These are phyloP conservation scores for Prolemur simus DNA, from an alignment of 2,113 vertebrate genomes.

Conservation along the genomic window DNA sequence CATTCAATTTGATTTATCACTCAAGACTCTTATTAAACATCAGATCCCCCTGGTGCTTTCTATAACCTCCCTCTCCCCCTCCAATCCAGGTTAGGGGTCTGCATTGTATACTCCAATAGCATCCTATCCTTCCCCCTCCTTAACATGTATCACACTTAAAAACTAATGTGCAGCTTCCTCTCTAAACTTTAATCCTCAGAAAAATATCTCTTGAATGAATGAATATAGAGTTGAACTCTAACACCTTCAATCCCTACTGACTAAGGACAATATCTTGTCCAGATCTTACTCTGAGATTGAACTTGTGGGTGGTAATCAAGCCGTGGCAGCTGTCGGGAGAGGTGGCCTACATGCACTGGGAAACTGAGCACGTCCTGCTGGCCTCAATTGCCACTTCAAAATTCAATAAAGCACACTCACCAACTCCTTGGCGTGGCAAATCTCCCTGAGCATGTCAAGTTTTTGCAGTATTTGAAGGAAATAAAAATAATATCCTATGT, in stretches of 20 bases:
- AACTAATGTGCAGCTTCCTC: neutral
- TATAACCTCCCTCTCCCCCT: neutral
- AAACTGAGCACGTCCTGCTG: neutral
- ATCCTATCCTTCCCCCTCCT: neutral
- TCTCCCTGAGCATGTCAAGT: neutral
- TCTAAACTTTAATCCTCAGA: neutral
- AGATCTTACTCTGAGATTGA: slow-evolving; percentile 1
- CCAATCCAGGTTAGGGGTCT: neutral
- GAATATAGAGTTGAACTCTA: neutral
- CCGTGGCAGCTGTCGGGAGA: neutral
- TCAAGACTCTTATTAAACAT: neutral
- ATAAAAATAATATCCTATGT: neutral
- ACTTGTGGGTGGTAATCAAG: neutral
- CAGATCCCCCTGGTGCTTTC: neutral
- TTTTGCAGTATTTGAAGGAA: neutral
- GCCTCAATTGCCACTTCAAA: neutral
- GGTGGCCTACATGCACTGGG: neutral
- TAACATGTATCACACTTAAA: neutral
- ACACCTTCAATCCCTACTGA: neutral
- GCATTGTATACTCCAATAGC: no score
- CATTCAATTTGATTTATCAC: neutral
- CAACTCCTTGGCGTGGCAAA: neutral
- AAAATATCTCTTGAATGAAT: neutral
- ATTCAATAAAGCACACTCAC: neutral
- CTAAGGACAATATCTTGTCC: slow-evolving; percentile 7